phyloP scores from a whole-genome alignment of 2,797 vertebrate genomes.

The Ciconia nigra region DNA sequence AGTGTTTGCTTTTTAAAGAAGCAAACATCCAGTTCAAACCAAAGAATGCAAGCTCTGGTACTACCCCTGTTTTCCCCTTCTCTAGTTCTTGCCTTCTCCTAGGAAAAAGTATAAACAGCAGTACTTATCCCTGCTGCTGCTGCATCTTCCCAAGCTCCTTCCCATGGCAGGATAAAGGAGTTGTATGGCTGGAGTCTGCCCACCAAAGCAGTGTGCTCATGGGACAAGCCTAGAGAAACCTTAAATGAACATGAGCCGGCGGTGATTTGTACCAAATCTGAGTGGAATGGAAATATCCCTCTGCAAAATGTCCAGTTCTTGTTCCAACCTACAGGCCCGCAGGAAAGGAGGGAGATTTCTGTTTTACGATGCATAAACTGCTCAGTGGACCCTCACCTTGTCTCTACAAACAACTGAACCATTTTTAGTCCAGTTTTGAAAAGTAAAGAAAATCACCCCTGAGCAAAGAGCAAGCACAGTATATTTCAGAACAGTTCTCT shows the following conservation, averaged over 20 bases:
- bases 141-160: background rate
- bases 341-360: background rate
- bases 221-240: background rate
- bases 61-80: background rate
- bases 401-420: background rate
- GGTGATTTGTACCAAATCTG: background rate
- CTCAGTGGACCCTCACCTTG: background rate
- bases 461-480: background rate
- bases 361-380: background rate
- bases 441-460: background rate
- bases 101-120: background rate
- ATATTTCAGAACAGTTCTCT: background rate
- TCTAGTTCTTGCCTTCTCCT: background rate
- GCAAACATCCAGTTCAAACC: background rate
- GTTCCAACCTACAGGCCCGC: background rate
- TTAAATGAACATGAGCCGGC: fast-evolving
- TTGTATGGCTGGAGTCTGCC: background rate
- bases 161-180: background rate
- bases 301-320: background rate
- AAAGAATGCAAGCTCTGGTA: background rate
- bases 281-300: background rate
- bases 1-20: background rate
- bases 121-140: background rate
- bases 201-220: background rate
- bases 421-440: background rate